These are phyloP conservation scores for Acanthosoma haemorrhoidale DNA, from an alignment of 2,888 invertebrate genomes.

Conservation along the genomic window DNA sequence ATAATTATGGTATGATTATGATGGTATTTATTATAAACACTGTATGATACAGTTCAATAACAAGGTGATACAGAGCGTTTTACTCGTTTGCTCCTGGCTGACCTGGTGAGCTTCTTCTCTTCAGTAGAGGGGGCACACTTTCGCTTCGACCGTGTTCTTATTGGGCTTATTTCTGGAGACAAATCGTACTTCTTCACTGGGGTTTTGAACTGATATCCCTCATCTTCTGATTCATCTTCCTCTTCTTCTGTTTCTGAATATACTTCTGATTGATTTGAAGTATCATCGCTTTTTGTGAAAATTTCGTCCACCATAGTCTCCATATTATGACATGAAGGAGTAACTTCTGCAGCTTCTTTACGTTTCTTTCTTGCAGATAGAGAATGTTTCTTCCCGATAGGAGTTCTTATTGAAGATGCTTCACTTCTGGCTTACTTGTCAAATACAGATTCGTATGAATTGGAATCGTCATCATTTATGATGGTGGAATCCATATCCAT, in stretches of 20 bases:
- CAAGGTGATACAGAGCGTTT: conserved; percentile 17
- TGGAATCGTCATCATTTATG: not conserved
- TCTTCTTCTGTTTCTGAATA: conserved; percentile 5
- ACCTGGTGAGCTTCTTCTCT: conserved; percentile 1
- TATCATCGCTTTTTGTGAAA: conserved; percentile 27
- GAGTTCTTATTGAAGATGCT: not conserved
- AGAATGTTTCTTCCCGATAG: not conserved
- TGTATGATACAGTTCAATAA: too few relatives aligned
- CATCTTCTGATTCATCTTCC: conserved; percentile 9
- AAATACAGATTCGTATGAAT: conserved; percentile 21
- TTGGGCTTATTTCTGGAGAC: conserved; percentile 16
- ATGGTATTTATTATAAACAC: too few relatives aligned
- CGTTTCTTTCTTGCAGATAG: conserved; percentile 6
- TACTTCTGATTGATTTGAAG: not conserved
- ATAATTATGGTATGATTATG: too few relatives aligned
- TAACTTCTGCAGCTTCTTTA: not conserved
- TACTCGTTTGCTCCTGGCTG: not conserved
- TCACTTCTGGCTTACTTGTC: not conserved
- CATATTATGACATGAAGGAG: not conserved
- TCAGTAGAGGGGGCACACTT: conserved; percentile 3
- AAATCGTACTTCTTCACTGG: conserved; percentile 9
- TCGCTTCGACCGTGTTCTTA: conserved; percentile 15
- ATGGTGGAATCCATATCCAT: not conserved
- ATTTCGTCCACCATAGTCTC: conserved; percentile 23
- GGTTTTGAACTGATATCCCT: not conserved